phyloP scores from a whole-genome alignment of 53 echinoderm and acorn worm genomes.

The Actinopyga echinites region DNA sequence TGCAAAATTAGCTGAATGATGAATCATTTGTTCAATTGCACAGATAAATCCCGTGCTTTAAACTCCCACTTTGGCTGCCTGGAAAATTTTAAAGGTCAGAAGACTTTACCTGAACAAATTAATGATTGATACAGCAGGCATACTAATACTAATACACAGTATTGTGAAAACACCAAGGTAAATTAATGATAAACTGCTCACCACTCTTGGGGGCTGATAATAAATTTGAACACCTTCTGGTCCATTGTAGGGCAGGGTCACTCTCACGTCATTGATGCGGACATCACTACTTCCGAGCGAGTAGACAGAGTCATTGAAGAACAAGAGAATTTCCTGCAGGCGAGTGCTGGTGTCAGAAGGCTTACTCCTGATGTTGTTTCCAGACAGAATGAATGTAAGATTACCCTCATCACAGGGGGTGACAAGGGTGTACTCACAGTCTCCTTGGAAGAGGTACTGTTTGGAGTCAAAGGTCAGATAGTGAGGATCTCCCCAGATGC shows the following conservation, averaged over 20 bases:
- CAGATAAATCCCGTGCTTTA: too few species aligned
- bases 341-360: slow-evolving; percentile 14
- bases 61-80: too few species aligned
- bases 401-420: slow-evolving; percentile 29
- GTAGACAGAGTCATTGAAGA: slow-evolving; percentile 19
- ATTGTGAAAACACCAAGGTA: too few species aligned
- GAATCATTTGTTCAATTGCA: too few species aligned
- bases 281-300: slow-evolving; percentile 28
- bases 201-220: slow-evolving; percentile 4
- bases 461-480: slow-evolving; percentile 66
- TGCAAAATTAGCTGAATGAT: too few species aligned
- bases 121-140: too few species aligned
- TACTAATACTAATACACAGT: too few species aligned
- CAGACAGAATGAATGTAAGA: slow-evolving; percentile 49
- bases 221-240: slow-evolving; percentile 40
- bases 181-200: background rate
- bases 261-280: slow-evolving; percentile 57
- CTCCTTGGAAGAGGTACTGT: slow-evolving; percentile 66
- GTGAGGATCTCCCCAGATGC: slow-evolving; percentile 78
- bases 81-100: too few species aligned
- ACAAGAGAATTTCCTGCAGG: background rate
- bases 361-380: slow-evolving; percentile 47
- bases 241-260: slow-evolving; percentile 58
- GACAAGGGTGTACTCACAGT: slow-evolving; percentile 64
- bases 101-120: too few species aligned